Evolutionary conservation across 2,797 vertebrate species (phyloP).

Genomic region (Masticophis lateralis): DNA sequence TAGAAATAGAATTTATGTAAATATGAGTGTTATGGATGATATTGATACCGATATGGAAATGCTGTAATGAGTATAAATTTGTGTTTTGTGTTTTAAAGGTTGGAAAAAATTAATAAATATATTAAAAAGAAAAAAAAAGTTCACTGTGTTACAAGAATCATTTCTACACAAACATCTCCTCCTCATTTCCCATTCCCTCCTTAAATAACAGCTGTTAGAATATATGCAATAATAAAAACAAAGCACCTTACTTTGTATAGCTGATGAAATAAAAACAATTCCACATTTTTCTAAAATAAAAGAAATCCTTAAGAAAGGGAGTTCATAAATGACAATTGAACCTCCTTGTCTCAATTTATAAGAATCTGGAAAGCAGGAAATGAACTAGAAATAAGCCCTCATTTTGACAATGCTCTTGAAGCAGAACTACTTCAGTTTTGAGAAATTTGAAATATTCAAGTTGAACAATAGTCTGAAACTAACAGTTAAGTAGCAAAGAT

Average conservation of each 20-base stretch:
- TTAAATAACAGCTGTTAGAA: not conserved
- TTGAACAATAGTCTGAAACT: not conserved
- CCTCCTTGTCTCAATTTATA: not conserved
- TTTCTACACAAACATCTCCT: not conserved
- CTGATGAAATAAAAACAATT: not conserved
- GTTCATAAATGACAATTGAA: not conserved
- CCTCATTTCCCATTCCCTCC: too few species aligned
- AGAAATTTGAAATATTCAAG: not conserved
- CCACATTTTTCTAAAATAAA: not conserved
- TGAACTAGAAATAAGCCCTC: not conserved
- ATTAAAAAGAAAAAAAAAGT: not conserved
- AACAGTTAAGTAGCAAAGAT: not conserved
- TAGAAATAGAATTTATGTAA: too few species aligned
- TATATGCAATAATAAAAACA: not conserved
- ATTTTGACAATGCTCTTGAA: not conserved
- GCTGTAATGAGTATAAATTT: too few species aligned
- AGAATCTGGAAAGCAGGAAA: not conserved
- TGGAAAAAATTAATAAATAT: too few species aligned
- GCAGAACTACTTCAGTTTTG: not conserved
- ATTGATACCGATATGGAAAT: too few species aligned
- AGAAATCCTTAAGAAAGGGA: not conserved
- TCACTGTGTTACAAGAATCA: not conserved
- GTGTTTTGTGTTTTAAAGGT: too few species aligned
- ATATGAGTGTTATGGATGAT: too few species aligned
- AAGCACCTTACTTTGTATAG: not conserved